These are phyloP conservation scores for Euura lappo DNA, from an alignment of 1,140 invertebrate genomes.

Conservation along the genomic window DNA sequence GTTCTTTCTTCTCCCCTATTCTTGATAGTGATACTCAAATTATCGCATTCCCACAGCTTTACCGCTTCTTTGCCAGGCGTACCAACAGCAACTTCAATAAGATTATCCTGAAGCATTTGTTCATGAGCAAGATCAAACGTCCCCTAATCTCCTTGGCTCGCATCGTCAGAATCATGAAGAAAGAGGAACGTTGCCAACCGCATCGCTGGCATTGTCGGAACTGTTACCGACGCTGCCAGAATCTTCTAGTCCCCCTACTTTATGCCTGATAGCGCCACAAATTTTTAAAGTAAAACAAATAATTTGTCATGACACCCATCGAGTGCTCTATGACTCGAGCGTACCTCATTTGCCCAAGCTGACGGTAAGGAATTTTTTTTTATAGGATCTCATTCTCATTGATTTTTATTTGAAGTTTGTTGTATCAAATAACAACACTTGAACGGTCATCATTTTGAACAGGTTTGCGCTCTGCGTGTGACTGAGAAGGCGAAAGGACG, in stretches of 20 bases:
- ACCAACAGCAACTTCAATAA: slow-evolving; percentile 96
- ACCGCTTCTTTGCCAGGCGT: slow-evolving; percentile 94
- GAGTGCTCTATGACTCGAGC: too few species aligned
- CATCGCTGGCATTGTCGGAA: slow-evolving; percentile 93
- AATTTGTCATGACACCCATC: too few species aligned
- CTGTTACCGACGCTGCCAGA: slow-evolving; percentile 95
- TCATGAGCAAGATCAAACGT: slow-evolving; percentile 95
- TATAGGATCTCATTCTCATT: slow-evolving; percentile 30
- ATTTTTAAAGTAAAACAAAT: too few species aligned
- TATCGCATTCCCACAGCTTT: too few species aligned
- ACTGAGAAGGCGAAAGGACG: slow-evolving; percentile 93
- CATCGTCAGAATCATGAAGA: slow-evolving; percentile 86
- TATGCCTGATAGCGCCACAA: too few species aligned
- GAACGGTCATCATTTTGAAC: slow-evolving; percentile 23
- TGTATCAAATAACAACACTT: slow-evolving; percentile 12
- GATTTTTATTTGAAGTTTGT: slow-evolving; percentile 21
- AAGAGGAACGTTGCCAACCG: slow-evolving; percentile 83
- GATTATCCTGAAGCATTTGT: slow-evolving; percentile 92
- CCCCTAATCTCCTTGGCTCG: slow-evolving; percentile 93
- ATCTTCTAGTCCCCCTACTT: slow-evolving; percentile 88
- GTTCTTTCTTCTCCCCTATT: slow-evolving; percentile 50
- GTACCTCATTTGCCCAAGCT: too few species aligned
- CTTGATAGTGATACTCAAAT: too few species aligned
- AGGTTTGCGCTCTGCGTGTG: slow-evolving; percentile 92
- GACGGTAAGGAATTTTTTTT: slow-evolving; percentile 63